Evolutionary conservation across 2,888 invertebrate genomes (phyloP).

Genomic region (Notodonta ziczac): DNA sequence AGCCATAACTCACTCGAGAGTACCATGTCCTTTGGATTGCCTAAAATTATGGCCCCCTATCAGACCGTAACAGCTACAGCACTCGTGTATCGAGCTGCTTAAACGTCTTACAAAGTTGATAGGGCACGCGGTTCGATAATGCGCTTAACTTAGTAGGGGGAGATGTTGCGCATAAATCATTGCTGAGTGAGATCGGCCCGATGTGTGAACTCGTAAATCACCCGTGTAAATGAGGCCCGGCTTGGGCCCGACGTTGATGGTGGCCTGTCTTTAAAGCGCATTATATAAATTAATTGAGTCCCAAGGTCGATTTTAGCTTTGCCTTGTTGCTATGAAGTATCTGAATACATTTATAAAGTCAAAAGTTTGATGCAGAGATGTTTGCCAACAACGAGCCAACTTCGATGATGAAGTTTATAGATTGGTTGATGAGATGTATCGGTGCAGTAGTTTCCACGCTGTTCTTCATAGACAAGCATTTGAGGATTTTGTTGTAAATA

Average conservation of each 20-base stretch:
- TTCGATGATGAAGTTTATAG: too few relatives aligned
- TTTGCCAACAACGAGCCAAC: too few relatives aligned
- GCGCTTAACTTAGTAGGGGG: constrained; percentile 76
- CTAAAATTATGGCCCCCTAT: constrained; percentile 27
- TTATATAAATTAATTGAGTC: constrained; percentile 62
- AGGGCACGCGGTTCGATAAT: constrained; percentile 77
- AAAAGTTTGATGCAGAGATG: too few relatives aligned
- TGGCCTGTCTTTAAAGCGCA: constrained; percentile 66
- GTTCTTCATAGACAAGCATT: too few relatives aligned
- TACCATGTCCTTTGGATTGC: constrained; percentile 17
- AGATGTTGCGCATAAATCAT: constrained; percentile 81
- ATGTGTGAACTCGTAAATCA: constrained; percentile 83
- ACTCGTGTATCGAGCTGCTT: constrained; percentile 43
- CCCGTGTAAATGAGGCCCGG: constrained; percentile 74
- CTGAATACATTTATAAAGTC: too few relatives aligned
- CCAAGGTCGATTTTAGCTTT: constrained; percentile 41
- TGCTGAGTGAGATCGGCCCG: constrained; percentile 80
- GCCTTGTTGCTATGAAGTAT: constrained; percentile 16
- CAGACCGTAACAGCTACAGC: constrained; percentile 39
- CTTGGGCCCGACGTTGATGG: constrained; percentile 63
- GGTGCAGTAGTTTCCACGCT: too few relatives aligned
- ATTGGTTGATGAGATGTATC: too few relatives aligned
- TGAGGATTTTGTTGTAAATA: too few relatives aligned
- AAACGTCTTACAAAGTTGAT: constrained; percentile 74
- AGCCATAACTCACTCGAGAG: neutral